A percentile compares a stretch with the other conserved stretches of the same genome.
These are phyloP conservation scores for Sakesphorus luctuosus DNA, from an alignment of 2,113 vertebrate species.

Conservation along the genomic window DNA sequence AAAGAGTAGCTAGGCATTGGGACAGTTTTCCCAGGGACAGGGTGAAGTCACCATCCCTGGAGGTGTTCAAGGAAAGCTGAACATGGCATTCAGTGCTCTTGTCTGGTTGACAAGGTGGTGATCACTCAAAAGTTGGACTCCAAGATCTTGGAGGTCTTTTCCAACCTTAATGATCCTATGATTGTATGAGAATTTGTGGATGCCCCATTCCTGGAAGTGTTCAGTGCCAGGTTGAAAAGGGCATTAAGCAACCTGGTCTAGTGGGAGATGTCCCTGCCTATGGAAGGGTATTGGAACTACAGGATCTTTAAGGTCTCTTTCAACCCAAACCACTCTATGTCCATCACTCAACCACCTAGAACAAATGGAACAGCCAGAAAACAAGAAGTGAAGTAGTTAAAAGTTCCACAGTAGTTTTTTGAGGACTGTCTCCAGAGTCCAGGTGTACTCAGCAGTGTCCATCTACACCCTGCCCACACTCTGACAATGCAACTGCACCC, in stretches of 20 bases:
- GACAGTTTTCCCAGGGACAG: background rate
- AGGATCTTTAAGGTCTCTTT: background rate
- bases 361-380: background rate
- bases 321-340: background rate
- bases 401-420: background rate
- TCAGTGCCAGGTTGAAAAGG: background rate
- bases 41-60: background rate
- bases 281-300: fast-evolving
- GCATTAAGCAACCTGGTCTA: fast-evolving
- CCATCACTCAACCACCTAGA: background rate
- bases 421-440: background rate
- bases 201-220: background rate
- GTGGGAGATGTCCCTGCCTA: background rate
- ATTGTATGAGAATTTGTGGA: background rate
- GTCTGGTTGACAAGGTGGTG: too few relatives aligned
- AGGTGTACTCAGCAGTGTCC: background rate
- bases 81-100: background rate
- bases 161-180: background rate
- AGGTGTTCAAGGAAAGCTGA: background rate
- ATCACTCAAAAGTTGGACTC: background rate
- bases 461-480: background rate
- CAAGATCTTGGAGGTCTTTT: background rate
- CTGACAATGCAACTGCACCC: background rate
- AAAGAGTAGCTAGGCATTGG: background rate
- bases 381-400: background rate